These are phyloP conservation scores for Hyposmocoma kahamanoa DNA, from an alignment of 1,140 invertebrate genomes.

Conservation along the genomic window DNA sequence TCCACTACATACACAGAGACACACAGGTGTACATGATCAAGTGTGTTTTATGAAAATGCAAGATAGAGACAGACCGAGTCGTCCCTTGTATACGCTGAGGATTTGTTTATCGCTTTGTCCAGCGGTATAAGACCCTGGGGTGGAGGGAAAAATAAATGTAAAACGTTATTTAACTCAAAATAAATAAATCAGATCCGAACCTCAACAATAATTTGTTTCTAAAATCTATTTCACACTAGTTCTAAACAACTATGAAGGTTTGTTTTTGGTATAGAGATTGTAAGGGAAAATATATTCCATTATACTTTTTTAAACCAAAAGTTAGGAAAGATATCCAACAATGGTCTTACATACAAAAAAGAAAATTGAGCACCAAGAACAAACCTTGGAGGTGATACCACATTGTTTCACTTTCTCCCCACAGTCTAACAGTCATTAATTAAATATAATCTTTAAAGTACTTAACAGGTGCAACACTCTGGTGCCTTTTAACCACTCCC, in stretches of 20 bases:
- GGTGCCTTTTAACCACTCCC: constrained; percentile 72
- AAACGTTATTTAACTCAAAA: constrained; percentile 48
- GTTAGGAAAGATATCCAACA: no score
- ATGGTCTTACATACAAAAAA: not conserved
- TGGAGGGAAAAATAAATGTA: constrained; percentile 47
- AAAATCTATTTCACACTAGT: constrained; percentile 57
- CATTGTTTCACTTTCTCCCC: constrained; percentile 55
- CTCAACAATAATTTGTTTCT: constrained; percentile 38
- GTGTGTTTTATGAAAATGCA: constrained; percentile 47
- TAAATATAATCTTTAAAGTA: constrained; percentile 71
- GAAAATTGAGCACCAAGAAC: constrained; percentile 38
- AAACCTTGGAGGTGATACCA: constrained; percentile 54
- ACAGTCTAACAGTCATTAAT: constrained; percentile 68
- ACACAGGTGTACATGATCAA: constrained; percentile 58
- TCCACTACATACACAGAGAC: constrained; percentile 52
- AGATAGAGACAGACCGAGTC: constrained; percentile 66
- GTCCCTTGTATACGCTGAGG: constrained; percentile 58
- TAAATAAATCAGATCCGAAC: constrained; percentile 48
- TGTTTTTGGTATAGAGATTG: no score
- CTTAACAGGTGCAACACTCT: constrained; percentile 73
- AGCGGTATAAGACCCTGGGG: constrained; percentile 65
- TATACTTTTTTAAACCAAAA: no score
- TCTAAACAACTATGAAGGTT: constrained; percentile 61
- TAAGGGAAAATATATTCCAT: no score
- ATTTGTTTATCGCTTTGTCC: constrained; percentile 68